Percentiles rank a stretch among this genome's conserved stretches.
Conservation (phyloP, 2,888 invertebrate genomes). For the Parascotia fuliginaria region DNA sequence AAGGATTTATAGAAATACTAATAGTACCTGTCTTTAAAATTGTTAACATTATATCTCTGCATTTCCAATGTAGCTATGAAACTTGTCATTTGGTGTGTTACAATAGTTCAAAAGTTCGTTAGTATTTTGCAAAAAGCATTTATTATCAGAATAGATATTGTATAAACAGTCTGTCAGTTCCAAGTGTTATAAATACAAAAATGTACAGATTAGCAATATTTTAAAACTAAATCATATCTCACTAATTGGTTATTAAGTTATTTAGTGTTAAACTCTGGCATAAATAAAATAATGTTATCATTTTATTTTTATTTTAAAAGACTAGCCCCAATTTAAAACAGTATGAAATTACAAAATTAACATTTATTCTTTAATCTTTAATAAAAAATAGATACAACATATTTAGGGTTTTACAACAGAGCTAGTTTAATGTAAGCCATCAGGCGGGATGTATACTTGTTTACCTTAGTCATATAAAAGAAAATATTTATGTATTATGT, state of each 20-base stretch:
- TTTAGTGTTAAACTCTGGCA: constrained; percentile 32
- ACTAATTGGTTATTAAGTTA: constrained; percentile 31
- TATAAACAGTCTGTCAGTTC: constrained; percentile 28
- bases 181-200: constrained; percentile 22
- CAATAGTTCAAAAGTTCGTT: constrained; percentile 19
- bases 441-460: too few relatives aligned
- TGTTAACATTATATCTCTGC: constrained; percentile 29
- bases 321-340: too few relatives aligned
- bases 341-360: too few relatives aligned
- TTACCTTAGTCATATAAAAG: too few relatives aligned
- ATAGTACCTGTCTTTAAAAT: constrained; percentile 59
- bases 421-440: too few relatives aligned
- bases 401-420: too few relatives aligned
- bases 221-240: constrained; percentile 33
- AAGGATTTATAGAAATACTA: constrained; percentile 68
- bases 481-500: too few relatives aligned
- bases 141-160: constrained; percentile 48
- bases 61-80: constrained; percentile 31
- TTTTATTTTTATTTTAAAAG: constrained; percentile 12
- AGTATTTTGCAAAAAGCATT: constrained; percentile 40
- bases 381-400: too few relatives aligned
- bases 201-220: constrained; percentile 37
- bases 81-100: constrained; percentile 24
- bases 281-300: constrained; percentile 24
- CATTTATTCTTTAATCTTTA: too few relatives aligned